Conservation (phyloP, 2,797 vertebrate species). For the Bryconaethiops microstoma region DNA sequence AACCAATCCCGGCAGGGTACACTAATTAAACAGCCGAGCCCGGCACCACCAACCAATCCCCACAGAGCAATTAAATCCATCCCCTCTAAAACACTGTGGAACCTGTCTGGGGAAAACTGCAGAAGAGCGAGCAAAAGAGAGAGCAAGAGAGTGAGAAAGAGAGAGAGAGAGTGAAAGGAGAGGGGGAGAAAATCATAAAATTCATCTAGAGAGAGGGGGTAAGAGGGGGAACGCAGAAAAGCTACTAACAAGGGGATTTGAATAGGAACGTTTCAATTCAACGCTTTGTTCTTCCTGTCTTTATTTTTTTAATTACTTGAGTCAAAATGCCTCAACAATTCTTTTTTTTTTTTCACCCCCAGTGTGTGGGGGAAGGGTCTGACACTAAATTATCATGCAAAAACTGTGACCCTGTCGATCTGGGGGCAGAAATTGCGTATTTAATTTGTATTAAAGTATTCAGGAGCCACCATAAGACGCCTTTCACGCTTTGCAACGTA, state of each 20-base stretch:
- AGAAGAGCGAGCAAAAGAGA: slow-evolving; percentile 58
- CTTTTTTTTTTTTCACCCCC: slow-evolving; percentile 65
- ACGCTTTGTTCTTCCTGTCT: slow-evolving; percentile 85
- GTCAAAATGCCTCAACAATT: slow-evolving; percentile 87
- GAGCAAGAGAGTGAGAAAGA: slow-evolving; percentile 54
- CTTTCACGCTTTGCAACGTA: slow-evolving; percentile 17
- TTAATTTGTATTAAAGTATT: slow-evolving; percentile 96
- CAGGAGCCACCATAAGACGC: slow-evolving; percentile 76
- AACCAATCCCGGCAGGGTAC: slow-evolving; percentile 98
- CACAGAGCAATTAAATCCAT: slow-evolving; percentile 99
- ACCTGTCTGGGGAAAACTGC: slow-evolving; percentile 91
- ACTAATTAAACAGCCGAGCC: slow-evolving; percentile 99
- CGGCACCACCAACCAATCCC: slow-evolving; percentile 99
- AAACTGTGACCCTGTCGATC: slow-evolving; percentile 90
- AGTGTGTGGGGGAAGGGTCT: slow-evolving; percentile 75
- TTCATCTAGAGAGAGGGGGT: slow-evolving; percentile 83
- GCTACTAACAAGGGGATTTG: slow-evolving; percentile 87
- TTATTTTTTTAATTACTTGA: slow-evolving; percentile 83
- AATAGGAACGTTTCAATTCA: slow-evolving; percentile 82
- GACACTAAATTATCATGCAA: slow-evolving; percentile 84
- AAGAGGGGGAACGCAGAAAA: slow-evolving; percentile 67
- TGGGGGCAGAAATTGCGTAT: slow-evolving; percentile 90
- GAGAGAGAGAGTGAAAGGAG: slow-evolving; percentile 72
- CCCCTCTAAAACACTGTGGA: slow-evolving; percentile 99
- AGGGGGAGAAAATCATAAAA: slow-evolving; percentile 84